Evolutionary conservation across 2,797 vertebrate genomes (phyloP).

Genomic region (Catostomus latipinnis): DNA sequence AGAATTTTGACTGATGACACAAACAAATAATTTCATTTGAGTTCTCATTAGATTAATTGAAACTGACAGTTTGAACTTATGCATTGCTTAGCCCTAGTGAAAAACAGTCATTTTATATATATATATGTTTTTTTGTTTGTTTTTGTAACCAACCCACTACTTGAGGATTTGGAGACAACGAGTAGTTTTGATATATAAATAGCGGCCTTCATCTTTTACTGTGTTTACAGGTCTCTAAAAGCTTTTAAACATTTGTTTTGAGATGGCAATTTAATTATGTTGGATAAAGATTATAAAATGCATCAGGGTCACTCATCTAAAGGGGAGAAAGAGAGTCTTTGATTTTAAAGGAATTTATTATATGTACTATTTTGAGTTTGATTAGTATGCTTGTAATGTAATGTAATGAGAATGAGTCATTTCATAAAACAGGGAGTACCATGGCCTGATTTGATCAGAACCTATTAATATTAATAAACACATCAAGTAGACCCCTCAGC

Average conservation of each 20-base stretch:
- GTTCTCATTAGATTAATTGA: too few relatives aligned
- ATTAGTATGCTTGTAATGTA: slow-evolving; percentile 25
- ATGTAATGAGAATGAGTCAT: slow-evolving; percentile 15
- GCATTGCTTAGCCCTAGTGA: too few relatives aligned
- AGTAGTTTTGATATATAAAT: too few relatives aligned
- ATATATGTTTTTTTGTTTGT: too few relatives aligned
- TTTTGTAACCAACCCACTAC: too few relatives aligned
- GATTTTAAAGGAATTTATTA: not conserved
- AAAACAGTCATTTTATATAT: too few relatives aligned
- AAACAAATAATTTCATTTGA: too few relatives aligned
- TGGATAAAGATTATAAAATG: not conserved
- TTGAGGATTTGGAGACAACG: too few relatives aligned
- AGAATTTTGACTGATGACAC: too few relatives aligned
- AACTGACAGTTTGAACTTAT: too few relatives aligned
- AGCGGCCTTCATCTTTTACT: too few relatives aligned
- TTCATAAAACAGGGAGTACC: slow-evolving; percentile 11
- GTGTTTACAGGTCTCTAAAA: not conserved
- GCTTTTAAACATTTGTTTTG: not conserved
- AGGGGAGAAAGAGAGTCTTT: not conserved
- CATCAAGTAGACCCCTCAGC: not conserved
- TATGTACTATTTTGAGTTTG: slow-evolving; percentile 22
- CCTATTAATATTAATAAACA: slow-evolving; percentile 27
- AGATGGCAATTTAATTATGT: not conserved
- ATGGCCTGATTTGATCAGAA: slow-evolving; percentile 16
- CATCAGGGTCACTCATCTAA: not conserved